These are phyloP conservation scores for Amphipoea lucens DNA, from an alignment of 2,888 invertebrate genomes.

Conservation along the genomic window DNA sequence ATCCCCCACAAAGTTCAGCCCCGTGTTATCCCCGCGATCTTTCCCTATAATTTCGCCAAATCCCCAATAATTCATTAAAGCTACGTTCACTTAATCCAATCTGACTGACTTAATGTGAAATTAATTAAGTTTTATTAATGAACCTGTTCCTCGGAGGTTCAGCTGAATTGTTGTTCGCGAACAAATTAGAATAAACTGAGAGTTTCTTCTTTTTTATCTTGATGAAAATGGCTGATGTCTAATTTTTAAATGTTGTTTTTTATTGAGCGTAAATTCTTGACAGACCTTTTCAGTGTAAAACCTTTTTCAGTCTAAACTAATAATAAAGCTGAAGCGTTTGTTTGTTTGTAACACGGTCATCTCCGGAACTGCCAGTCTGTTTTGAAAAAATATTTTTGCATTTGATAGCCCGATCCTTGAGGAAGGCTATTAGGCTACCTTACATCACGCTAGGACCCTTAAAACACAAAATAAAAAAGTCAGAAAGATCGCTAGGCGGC, in stretches of 20 bases:
- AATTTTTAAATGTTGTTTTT: slow-evolving; percentile 17
- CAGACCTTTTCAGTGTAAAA: too few species aligned
- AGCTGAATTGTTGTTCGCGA: slow-evolving; percentile 61
- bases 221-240: slow-evolving; percentile 22
- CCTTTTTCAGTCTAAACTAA: too few species aligned
- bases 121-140: slow-evolving; percentile 88
- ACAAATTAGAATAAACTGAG: slow-evolving; percentile 46
- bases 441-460: too few species aligned
- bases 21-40: slow-evolving; percentile 68
- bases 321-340: too few species aligned
- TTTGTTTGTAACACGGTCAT: too few species aligned
- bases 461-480: too few species aligned
- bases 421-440: too few species aligned
- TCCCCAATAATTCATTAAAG: slow-evolving; percentile 86
- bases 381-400: too few species aligned
- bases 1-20: background rate
- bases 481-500: too few species aligned
- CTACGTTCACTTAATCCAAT: slow-evolving; percentile 84
- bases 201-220: slow-evolving; percentile 10
- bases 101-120: slow-evolving; percentile 85
- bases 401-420: too few species aligned
- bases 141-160: slow-evolving; percentile 70
- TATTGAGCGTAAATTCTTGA: background rate
- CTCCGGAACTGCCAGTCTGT: too few species aligned
- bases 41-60: slow-evolving; percentile 83